A percentile compares a stretch with the other conserved stretches of the same genome.
Evolutionary conservation across 2,113 vertebrate genomes (phyloP).

Genomic region (Semnornis frantzii): DNA sequence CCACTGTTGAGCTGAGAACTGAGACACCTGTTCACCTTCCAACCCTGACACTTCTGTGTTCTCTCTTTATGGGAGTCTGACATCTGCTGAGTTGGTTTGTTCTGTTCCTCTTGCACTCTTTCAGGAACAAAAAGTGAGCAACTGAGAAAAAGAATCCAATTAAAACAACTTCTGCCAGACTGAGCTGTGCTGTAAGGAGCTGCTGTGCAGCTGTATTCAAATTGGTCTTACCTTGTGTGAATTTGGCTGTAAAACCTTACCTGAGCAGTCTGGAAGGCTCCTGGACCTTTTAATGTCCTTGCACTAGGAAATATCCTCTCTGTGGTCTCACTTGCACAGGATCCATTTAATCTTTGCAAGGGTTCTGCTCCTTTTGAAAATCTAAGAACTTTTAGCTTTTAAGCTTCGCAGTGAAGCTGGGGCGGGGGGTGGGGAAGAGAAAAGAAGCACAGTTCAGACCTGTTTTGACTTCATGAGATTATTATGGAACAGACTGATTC

Average conservation of each 20-base stretch:
- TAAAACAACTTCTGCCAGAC: background rate
- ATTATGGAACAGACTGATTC: background rate
- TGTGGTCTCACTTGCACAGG: background rate
- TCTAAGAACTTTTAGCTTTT: background rate
- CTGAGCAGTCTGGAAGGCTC: background rate
- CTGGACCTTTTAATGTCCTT: background rate
- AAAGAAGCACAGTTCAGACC: slow-evolving; percentile 17
- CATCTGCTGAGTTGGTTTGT: background rate
- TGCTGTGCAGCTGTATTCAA: background rate
- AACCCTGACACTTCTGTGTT: too few species aligned
- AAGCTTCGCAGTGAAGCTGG: background rate
- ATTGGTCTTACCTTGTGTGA: background rate
- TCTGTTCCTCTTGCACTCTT: background rate
- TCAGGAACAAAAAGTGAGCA: background rate
- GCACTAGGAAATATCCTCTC: slow-evolving; percentile 13
- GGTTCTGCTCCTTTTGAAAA: background rate
- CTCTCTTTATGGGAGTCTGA: background rate
- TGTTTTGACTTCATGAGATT: slow-evolving; percentile 31
- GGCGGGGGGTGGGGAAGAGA: background rate
- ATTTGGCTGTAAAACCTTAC: background rate
- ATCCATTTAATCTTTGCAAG: background rate
- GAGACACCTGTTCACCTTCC: too few species aligned
- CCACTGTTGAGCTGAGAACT: too few species aligned
- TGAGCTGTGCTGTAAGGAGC: background rate
- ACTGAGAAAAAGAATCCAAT: background rate